These are phyloP conservation scores for Branchellion lobata DNA, from an alignment of 2,888 invertebrate genomes.

Conservation along the genomic window DNA sequence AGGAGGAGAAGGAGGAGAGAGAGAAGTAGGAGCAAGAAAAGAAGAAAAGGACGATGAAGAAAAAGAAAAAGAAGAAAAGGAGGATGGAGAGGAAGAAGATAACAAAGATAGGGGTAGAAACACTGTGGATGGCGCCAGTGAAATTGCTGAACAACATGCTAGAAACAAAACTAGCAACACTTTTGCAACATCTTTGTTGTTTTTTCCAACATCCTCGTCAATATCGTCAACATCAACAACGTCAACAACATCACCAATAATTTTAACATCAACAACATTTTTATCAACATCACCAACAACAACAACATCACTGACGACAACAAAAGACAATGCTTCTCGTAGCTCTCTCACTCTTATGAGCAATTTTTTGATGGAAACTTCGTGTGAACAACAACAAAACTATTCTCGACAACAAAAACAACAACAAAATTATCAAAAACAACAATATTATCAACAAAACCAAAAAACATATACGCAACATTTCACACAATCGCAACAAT, in stretches of 20 bases:
- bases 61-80: background rate
- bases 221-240: background rate
- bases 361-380: background rate
- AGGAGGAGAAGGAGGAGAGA: background rate
- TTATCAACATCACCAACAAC: background rate
- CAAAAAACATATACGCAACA: background rate
- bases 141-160: no score
- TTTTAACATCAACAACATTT: background rate
- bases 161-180: no score
- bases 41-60: background rate
- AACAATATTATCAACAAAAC: background rate
- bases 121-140: background rate
- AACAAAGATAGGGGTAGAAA: background rate
- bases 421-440: background rate
- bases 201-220: background rate
- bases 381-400: background rate
- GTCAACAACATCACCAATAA: background rate
- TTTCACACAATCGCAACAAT: background rate
- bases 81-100: background rate
- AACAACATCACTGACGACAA: background rate
- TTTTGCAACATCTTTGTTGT: no score
- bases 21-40: background rate
- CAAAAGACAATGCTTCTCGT: background rate
- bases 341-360: constrained; percentile 2
- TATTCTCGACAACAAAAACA: background rate